Conservation (phyloP, 53 echinoderm and acorn worm species). For the Pentamera pediparva region DNA sequence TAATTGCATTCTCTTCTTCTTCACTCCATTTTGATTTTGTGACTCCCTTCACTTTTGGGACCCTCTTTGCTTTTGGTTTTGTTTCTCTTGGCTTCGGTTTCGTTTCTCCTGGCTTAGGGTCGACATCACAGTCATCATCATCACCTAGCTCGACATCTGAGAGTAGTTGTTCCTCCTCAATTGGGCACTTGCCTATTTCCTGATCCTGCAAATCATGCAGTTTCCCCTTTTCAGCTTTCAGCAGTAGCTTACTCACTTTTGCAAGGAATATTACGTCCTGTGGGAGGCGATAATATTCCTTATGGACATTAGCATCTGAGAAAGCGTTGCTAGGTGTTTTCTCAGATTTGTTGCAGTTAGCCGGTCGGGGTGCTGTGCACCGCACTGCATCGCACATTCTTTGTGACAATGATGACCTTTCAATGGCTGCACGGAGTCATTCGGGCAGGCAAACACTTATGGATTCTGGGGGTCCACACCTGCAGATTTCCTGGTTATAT, state of each 20-base stretch:
- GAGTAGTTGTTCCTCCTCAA: background rate
- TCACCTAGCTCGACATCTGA: background rate
- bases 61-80: background rate
- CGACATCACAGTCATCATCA: background rate
- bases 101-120: background rate
- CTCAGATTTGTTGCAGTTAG: constrained; percentile 46
- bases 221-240: constrained; percentile 33
- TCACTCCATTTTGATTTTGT: background rate
- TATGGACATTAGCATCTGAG: constrained; percentile 39
- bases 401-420: constrained; percentile 15
- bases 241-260: constrained; percentile 38
- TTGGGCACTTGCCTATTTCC: background rate
- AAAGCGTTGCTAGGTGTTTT: constrained; percentile 42
- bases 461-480: constrained; percentile 27
- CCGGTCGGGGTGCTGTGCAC: constrained; percentile 38
- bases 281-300: constrained; percentile 45
- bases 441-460: constrained; percentile 30
- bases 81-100: background rate
- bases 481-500: constrained; percentile 27
- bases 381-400: constrained; percentile 10
- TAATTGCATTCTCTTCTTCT: background rate
- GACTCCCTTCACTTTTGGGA: background rate
- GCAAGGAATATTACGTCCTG: constrained; percentile 33
- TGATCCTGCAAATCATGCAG: background rate
- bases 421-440: constrained; percentile 1